Percentiles rank a stretch among this genome's conserved stretches.
These are phyloP conservation scores for Trachymyrmex septentrionalis DNA, from an alignment of 1,140 invertebrate species.

Conservation along the genomic window DNA sequence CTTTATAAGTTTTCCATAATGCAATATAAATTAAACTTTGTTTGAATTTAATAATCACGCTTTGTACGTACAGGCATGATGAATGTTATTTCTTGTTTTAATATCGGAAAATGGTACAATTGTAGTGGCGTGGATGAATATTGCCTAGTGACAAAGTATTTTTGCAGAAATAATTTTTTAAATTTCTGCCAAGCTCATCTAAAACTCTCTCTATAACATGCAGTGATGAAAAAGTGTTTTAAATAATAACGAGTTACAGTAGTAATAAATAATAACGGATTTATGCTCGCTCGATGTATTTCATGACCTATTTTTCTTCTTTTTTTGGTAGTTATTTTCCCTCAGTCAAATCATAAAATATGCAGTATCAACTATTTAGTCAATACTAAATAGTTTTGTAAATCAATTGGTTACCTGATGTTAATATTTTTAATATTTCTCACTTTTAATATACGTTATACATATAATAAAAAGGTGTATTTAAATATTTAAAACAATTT, in stretches of 20 bases:
- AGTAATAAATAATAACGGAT: slow-evolving; percentile 59
- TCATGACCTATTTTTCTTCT: slow-evolving; percentile 58
- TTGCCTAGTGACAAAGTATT: slow-evolving; percentile 11
- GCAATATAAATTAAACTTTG: slow-evolving; percentile 2
- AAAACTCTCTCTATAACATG: slow-evolving; percentile 29
- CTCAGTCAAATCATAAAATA: slow-evolving; percentile 12
- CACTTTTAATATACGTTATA: background rate
- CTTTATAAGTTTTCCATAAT: slow-evolving; percentile 15
- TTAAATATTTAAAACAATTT: slow-evolving; percentile 10
- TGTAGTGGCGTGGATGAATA: background rate
- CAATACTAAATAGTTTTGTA: background rate
- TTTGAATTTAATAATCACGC: background rate
- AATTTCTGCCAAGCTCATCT: slow-evolving; percentile 36
- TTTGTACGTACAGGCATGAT: background rate
- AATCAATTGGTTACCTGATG: background rate
- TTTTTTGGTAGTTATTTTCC: slow-evolving; percentile 12
- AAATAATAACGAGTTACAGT: slow-evolving; percentile 45
- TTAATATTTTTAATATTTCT: background rate
- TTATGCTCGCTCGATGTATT: slow-evolving; percentile 57
- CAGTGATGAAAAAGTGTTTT: slow-evolving; percentile 43
- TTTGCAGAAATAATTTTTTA: slow-evolving; percentile 49
- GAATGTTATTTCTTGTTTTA: slow-evolving; percentile 15
- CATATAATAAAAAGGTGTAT: background rate
- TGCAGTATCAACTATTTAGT: background rate
- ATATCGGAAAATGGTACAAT: background rate